Conservation (phyloP, 2,797 vertebrate genomes). For the Sebastes kiyomatsui region DNA sequence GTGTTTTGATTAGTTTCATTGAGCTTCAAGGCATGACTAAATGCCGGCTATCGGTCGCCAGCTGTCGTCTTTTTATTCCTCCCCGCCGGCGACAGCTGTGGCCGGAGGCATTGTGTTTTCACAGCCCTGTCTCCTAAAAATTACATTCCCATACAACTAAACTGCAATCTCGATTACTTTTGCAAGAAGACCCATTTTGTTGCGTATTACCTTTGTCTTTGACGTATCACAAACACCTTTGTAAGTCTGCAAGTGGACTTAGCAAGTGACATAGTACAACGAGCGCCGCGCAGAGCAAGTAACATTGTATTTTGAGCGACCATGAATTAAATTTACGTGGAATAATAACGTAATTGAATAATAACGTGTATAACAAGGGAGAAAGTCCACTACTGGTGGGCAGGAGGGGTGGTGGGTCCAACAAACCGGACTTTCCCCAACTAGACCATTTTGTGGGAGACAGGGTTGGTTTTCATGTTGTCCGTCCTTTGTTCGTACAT, state of each 20-base stretch:
- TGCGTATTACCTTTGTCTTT: background rate
- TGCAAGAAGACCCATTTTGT: too few relatives aligned
- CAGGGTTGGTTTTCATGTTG: background rate
- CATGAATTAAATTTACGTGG: too few relatives aligned
- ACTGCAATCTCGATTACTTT: background rate
- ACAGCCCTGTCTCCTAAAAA: background rate
- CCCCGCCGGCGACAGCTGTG: background rate
- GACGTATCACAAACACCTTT: background rate
- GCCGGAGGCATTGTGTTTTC: background rate
- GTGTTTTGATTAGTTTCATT: background rate
- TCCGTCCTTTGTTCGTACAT: background rate
- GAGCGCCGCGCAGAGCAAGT: too few relatives aligned
- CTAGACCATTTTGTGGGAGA: too few relatives aligned
- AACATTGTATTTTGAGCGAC: too few relatives aligned
- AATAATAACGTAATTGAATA: too few relatives aligned
- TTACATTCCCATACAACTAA: background rate
- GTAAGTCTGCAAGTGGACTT: background rate
- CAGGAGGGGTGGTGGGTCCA: accelerated
- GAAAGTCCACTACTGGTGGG: accelerated
- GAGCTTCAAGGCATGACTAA: background rate
- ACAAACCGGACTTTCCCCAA: too few relatives aligned
- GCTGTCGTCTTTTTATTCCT: background rate
- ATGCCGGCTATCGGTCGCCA: background rate
- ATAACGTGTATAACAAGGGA: too few relatives aligned
- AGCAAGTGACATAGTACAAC: too few relatives aligned